Evolutionary conservation across 2,113 vertebrate genomes (phyloP), one percentile per base, ranked within the genome.

Genomic region (Nerophis ophidion): DNA sequence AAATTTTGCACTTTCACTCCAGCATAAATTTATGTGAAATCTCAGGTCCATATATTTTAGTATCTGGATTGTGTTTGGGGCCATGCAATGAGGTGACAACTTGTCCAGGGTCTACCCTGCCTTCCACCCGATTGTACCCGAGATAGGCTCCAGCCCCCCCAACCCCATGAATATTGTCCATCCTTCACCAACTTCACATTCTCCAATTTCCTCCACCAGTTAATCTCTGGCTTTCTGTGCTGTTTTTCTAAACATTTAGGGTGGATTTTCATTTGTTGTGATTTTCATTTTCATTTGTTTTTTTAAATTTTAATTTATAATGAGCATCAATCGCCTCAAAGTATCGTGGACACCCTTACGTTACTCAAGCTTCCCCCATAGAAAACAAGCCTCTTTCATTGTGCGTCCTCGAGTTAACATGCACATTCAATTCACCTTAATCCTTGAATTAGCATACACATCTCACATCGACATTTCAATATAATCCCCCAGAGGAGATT

Each of bases 301-400:
- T 55, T n/a, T n/a, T n/a, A n/a, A n/a, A n/a, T n/a, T n/a, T 33
- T 26, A 3, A 38, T 46, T 63, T 73, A 40, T 40, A 26, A 26
- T 26, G 3, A 7, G 38, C 38, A 40, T 40, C 38, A 9, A 48
- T 48, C 35, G 54, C 55, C n/a, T 48, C 10, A 35, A 10, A 46
- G 35, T 57, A 26, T 14, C 16, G 48, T 15, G 52, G 1, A 36
- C 46, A 50, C 26, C 16, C 33, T 34, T 34, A 7, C 8, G 57
- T 68, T 68, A 17, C 51, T 52, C 57, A 55, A 0, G 1, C 57
- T 52, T 46, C 52, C 14, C 33, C 52, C 60, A 57, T 45, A 65
- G 52, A 68, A 33, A 47, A 40, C 50, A 9, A 61, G 62, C 52
- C 47, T 48, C 45, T 71, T 79, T 82, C 51, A 76, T 80, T 67